These are phyloP conservation scores for Anoura caudifer DNA, from an alignment of 2,113 vertebrate species.

Conservation along the genomic window DNA sequence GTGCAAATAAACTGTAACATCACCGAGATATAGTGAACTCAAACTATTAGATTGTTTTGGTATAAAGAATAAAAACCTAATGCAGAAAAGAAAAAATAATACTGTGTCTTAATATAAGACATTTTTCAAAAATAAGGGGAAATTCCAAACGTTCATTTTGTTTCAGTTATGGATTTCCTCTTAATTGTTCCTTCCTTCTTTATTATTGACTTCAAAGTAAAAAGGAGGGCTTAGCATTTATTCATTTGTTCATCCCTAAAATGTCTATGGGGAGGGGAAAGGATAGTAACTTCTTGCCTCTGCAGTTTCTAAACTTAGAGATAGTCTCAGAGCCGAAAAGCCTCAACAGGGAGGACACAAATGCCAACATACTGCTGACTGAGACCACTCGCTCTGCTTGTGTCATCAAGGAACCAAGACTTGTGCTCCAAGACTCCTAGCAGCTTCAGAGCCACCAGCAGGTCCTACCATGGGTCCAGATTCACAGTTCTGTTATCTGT, in stretches of 20 bases:
- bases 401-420: not conserved
- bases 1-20: not conserved
- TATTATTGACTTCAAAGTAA: constrained; percentile 39
- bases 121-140: constrained; percentile 27
- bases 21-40: not conserved
- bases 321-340: not conserved
- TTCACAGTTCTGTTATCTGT: not conserved
- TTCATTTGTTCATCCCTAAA: not conserved
- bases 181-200: not conserved
- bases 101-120: not conserved
- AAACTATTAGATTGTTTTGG: not conserved
- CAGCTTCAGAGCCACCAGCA: not conserved
- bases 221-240: not conserved
- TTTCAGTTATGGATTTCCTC: constrained; percentile 21
- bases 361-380: not conserved
- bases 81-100: not conserved
- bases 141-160: not conserved
- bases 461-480: not conserved
- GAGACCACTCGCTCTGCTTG: not conserved
- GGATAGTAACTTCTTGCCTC: not conserved
- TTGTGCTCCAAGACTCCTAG: not conserved
- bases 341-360: not conserved
- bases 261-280: not conserved
- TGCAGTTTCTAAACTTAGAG: constrained; percentile 17
- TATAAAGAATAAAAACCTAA: not conserved